Evolutionary conservation across 2,888 invertebrate species (phyloP).

Genomic region (Aphelenchoides bicaudatus): DNA sequence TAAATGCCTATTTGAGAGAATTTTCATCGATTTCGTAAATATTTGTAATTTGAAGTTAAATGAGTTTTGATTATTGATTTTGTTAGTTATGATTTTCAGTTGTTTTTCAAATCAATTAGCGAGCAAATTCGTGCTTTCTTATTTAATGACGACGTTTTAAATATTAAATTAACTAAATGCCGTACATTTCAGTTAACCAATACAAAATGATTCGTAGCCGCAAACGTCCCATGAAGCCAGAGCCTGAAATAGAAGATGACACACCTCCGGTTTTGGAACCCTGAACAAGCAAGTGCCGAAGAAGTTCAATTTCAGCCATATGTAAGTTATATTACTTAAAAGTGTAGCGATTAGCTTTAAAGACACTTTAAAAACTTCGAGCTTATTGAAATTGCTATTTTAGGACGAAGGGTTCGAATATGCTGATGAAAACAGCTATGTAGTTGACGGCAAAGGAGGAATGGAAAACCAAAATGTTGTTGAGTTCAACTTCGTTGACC

Average conservation of each 20-base stretch:
- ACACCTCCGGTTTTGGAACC: constrained; percentile 36
- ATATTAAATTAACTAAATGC: not conserved
- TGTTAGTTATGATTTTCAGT: no score
- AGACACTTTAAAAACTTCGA: no score
- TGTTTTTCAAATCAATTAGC: no score
- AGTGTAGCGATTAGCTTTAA: not conserved
- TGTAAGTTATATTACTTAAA: constrained; percentile 11
- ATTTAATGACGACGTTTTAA: not conserved
- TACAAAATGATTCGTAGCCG: constrained; percentile 20
- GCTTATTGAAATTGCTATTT: no score
- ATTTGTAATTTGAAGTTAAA: no score
- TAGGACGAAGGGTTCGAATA: constrained; percentile 2
- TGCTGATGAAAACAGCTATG: constrained; percentile 5
- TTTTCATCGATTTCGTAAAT: no score
- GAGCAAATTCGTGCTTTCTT: no score
- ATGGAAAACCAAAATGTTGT: constrained; percentile 22
- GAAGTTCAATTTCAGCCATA: constrained; percentile 23
- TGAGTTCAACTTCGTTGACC: constrained; percentile 44
- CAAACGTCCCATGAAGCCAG: constrained; percentile 14
- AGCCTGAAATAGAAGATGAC: constrained; percentile 31
- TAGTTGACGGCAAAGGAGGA: not conserved
- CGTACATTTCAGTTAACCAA: not conserved
- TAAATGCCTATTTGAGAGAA: no score
- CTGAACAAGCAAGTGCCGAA: constrained; percentile 29
- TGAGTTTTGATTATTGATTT: no score